Base-by-base conservation (phyloP, 35 echinoderm and acorn worm genomes). In the Hemicentrotus pulcherrimus region DNA sequence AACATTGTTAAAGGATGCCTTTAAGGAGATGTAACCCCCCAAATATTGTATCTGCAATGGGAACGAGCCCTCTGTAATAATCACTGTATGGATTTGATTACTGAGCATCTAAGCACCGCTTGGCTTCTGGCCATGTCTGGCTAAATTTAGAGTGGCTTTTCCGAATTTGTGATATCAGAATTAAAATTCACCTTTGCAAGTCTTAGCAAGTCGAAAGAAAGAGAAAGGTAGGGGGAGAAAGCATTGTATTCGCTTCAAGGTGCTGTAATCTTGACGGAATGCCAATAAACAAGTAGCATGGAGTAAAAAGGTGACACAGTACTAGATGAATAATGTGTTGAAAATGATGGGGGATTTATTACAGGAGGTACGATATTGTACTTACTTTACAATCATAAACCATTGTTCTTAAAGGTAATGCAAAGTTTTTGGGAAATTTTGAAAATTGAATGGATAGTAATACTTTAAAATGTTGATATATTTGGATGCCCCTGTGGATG, bases 111-210 rank as follows among this genome's bases (percentile, higher is more conserved):
- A 28, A 28, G 65, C 19, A 78, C 28, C 19, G 65, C 65, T 78
- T 78, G 65, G 65, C 65, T 78, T 78, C 65, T 28, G 65, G 65
- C 65, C 65, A 78, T 78, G 65, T 78, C 65, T 78, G 65, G 65
- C 65, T 78, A 78, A 78, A 78, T 78, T 78, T 78, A 78, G 65
- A 0, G 19, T 78, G 65, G 65, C 65, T 78, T 78, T 78, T 78
- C 65, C 65, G 65, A 78, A 78, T 78, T 78, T 22, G n/a, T 78
- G 24, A 78, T 24, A 78, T 78, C 65, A 18, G 65, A 78, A 78
- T 22, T 78, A 78, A n/a, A 78, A n/a, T 78, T 78, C 65, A 78
- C 65, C 65, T 78, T 78, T 78, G 65, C 65, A 78, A 70, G 24
- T 78, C 6, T 59, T 59, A 10, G 52, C 65, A 78, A 70, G 24